Evolutionary conservation across 1,140 invertebrate species (phyloP), one percentile per base, ranked within the genome.

Genomic region (Nixonia krombeini): DNA sequence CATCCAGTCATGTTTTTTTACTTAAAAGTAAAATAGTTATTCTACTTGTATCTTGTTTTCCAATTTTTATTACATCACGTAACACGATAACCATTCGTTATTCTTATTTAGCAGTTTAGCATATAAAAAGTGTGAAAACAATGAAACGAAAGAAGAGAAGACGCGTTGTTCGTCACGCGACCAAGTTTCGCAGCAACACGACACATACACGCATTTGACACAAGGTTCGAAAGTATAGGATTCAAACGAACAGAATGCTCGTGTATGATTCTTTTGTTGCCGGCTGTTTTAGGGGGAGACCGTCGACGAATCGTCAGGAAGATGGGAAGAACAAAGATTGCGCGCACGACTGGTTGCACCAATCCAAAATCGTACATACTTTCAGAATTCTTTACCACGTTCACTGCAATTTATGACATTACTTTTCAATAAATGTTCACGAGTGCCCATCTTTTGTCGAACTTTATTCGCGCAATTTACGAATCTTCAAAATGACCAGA

Each of bases 231-330:
- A 29, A n/a, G 28, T 29, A 29, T 4, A 29, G n/a, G n/a, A 29
- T 29, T 9, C 28, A n/a, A 29, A 29, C 10, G 28, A 8, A 29
- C 13, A 46, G 18, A 28, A 46, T 46, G 41, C 25, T 16, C 21
- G 46, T 33, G 38, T 47, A 15, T 12, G 51, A 18, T 42, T 58
- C 55, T 58, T 58, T 58, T 58, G 56, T 58, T 9, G 46, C 17
- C 6, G 18, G 31, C 13, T 15, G 26, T 37, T 16, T 49, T 18
- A 16, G 46, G 38, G 38, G 44, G 29, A 33, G 28, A 46, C 35
- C 23, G 38, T 41, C 26, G 26, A 47, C 37, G 23, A 42, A 41
- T 57, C 44, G 53, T 57, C 53, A 40, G 37, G 44, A 26, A 28
- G 37, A 57, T 37, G 53, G 31, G 6, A 33, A 9, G 21, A 50